A percentile compares a stretch with the other conserved stretches of the same genome.
phyloP scores from a whole-genome alignment of 2,888 invertebrate species.

The Dioctria linearis region DNA sequence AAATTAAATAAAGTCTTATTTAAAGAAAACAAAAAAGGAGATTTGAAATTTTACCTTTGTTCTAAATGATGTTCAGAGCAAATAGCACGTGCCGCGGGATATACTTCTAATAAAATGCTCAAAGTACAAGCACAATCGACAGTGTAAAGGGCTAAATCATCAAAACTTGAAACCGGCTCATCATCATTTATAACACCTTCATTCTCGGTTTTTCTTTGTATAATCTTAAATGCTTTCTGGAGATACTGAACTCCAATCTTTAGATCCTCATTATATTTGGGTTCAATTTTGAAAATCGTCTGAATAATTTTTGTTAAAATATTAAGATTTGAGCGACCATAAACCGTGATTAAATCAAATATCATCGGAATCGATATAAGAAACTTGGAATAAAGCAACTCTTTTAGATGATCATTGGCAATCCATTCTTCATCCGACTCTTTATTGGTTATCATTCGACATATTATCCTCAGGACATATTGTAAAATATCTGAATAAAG shows the following conservation, averaged over 20 bases:
- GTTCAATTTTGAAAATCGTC: constrained; percentile 75
- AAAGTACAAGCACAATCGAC: constrained; percentile 81
- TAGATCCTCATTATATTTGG: constrained; percentile 77
- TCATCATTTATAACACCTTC: constrained; percentile 64
- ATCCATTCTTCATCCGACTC: constrained; percentile 83
- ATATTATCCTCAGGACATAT: constrained; percentile 80
- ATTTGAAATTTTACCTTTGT: constrained; percentile 70
- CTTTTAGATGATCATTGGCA: constrained; percentile 77
- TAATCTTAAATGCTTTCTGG: constrained; percentile 71
- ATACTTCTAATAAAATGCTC: constrained; percentile 78
- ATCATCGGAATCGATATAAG: constrained; percentile 87
- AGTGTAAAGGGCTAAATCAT: constrained; percentile 79
- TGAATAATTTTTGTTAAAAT: constrained; percentile 77
- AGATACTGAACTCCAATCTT: constrained; percentile 73
- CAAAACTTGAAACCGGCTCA: constrained; percentile 70
- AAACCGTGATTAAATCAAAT: constrained; percentile 83
- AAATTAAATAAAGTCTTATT: not conserved
- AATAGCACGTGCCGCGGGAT: constrained; percentile 73
- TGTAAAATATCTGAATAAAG: constrained; percentile 76
- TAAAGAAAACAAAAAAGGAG: not conserved
- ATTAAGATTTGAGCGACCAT: constrained; percentile 77
- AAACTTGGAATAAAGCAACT: constrained; percentile 83
- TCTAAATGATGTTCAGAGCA: constrained; percentile 76
- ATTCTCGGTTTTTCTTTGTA: constrained; percentile 68
- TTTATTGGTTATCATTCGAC: constrained; percentile 84